Percentiles rank a stretch among this genome's conserved stretches.
Evolutionary conservation across 2,797 vertebrate genomes (phyloP).

Genomic region (Cephalopachus bancanus): DNA sequence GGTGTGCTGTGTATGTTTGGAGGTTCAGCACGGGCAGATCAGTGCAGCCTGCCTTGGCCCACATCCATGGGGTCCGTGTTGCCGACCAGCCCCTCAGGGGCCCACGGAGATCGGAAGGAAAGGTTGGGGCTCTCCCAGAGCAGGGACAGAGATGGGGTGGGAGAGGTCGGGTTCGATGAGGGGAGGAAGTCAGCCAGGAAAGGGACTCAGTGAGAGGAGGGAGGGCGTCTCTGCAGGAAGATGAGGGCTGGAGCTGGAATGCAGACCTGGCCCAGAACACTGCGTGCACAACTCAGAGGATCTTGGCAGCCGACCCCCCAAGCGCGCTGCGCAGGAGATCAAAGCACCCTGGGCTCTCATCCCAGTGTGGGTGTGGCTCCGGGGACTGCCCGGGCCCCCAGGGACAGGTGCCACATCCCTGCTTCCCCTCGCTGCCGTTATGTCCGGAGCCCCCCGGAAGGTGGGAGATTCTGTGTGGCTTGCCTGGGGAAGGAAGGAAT

Average conservation of each 20-base stretch:
- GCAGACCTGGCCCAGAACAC: neutral
- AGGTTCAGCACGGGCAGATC: neutral
- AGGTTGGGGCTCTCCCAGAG: neutral
- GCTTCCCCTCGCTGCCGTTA: neutral
- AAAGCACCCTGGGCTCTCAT: slow-evolving; percentile 8
- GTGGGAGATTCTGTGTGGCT: neutral
- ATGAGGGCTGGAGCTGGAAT: neutral
- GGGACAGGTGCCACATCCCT: slow-evolving; percentile 74
- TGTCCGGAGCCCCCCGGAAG: slow-evolving; percentile 45
- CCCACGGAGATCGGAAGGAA: neutral
- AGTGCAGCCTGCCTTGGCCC: neutral
- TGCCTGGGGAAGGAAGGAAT: neutral
- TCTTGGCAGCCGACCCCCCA: neutral
- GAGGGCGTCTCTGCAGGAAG: neutral
- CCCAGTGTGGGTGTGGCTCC: slow-evolving; percentile 37
- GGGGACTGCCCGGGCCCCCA: neutral
- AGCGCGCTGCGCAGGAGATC: neutral
- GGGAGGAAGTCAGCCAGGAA: neutral
- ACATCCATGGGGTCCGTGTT: neutral
- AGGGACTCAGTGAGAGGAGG: neutral
- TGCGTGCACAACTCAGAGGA: neutral
- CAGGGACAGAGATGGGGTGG: too few relatives aligned
- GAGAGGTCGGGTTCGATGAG: neutral
- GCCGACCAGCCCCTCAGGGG: neutral
- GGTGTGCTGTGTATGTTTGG: accelerated